These are phyloP conservation scores for Myotis lucifugus DNA, from an alignment of 2,113 vertebrate genomes.

Conservation along the genomic window DNA sequence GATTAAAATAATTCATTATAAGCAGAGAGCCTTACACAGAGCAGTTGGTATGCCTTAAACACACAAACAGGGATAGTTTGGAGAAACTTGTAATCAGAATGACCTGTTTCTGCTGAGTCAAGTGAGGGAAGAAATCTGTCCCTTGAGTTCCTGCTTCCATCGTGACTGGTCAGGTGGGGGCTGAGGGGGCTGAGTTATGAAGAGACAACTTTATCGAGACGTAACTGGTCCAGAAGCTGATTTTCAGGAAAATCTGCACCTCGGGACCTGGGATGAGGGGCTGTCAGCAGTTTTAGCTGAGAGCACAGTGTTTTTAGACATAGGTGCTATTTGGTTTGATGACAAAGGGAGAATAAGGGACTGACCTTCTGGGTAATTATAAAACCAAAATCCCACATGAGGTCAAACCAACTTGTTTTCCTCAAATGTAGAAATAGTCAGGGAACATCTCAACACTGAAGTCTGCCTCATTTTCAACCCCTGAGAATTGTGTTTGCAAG, in stretches of 20 bases:
- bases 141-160: neutral
- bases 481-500: neutral
- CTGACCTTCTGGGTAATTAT: neutral
- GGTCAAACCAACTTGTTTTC: neutral
- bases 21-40: neutral
- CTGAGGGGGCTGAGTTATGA: neutral
- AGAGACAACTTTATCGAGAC: neutral
- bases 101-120: neutral
- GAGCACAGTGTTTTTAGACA: neutral
- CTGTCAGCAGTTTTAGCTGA: neutral
- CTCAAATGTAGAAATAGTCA: neutral
- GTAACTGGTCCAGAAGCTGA: neutral
- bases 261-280: neutral
- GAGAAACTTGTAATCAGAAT: neutral
- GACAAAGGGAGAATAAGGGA: neutral
- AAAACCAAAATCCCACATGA: neutral
- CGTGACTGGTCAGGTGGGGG: neutral
- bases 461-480: neutral
- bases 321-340: neutral
- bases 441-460: neutral
- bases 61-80: neutral
- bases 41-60: conserved; percentile 9
- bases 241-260: neutral
- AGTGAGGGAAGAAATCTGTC: neutral
- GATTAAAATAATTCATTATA: conserved; percentile 39